These are phyloP conservation scores for Cotesia typhae DNA, from an alignment of 1,140 invertebrate species.

Conservation along the genomic window DNA sequence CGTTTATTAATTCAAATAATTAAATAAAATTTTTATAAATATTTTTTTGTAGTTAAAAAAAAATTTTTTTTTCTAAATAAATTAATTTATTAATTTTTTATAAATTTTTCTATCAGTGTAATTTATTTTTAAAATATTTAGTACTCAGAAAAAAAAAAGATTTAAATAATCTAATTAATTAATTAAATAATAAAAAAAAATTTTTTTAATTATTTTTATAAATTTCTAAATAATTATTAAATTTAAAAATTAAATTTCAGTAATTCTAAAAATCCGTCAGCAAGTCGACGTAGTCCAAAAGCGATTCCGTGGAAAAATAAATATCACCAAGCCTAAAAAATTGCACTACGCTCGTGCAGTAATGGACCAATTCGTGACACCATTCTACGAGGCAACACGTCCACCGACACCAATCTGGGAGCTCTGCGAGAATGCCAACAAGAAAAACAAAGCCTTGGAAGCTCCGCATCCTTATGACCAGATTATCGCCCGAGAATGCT, in stretches of 20 bases:
- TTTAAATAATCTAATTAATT: too few species aligned
- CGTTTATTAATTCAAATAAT: too few species aligned
- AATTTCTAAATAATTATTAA: conserved; percentile 8
- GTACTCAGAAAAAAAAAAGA: too few species aligned
- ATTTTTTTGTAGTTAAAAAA: too few species aligned
- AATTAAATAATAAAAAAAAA: too few species aligned
- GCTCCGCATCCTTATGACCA: conserved; percentile 73
- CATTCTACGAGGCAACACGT: conserved; percentile 66
- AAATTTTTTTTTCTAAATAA: too few species aligned
- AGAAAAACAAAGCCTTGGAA: conserved; percentile 41
- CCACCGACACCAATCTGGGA: conserved; percentile 51
- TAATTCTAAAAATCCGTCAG: conserved; percentile 48
- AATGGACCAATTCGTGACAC: conserved; percentile 71
- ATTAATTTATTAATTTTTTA: too few species aligned
- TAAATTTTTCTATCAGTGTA: too few species aligned
- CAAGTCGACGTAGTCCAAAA: conserved; percentile 66
- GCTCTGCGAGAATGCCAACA: conserved; percentile 49
- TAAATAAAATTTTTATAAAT: too few species aligned
- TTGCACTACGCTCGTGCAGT: conserved; percentile 73
- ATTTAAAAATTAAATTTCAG: conserved; percentile 46
- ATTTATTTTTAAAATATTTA: too few species aligned
- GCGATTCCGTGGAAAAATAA: conserved; percentile 76
- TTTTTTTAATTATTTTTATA: not conserved
- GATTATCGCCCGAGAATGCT: conserved; percentile 75
- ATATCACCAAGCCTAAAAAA: conserved; percentile 75